A percentile compares a stretch with the other conserved stretches of the same genome.
Conservation (phyloP, 2,797 vertebrate genomes). For the Cyprinella venusta region DNA sequence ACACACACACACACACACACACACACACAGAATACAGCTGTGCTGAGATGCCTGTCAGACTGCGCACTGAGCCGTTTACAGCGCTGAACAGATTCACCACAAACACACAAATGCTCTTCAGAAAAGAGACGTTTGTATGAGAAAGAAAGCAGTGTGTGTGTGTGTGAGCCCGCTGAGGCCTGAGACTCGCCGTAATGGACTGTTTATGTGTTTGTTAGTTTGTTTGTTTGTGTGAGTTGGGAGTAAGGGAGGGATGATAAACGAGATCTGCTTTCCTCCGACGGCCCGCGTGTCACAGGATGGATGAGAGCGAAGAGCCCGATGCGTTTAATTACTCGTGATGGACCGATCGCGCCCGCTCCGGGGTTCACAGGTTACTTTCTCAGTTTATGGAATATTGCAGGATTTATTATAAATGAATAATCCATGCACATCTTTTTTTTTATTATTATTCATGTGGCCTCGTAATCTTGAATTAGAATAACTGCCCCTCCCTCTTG, state of each 20-base stretch:
- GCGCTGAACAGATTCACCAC: slow-evolving; percentile 28
- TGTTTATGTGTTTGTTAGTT: slow-evolving; percentile 44
- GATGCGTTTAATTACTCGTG: slow-evolving; percentile 42
- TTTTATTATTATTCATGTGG: neutral
- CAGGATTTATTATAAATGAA: neutral
- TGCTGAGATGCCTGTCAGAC: slow-evolving; percentile 24
- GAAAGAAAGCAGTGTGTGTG: neutral
- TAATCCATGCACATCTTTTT: neutral
- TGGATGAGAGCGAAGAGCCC: slow-evolving; percentile 34
- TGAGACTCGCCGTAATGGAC: slow-evolving; percentile 30
- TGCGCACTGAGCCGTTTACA: slow-evolving; percentile 24
- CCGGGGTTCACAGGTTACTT: slow-evolving; percentile 6
- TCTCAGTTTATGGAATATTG: neutral
- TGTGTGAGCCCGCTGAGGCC: slow-evolving; percentile 9
- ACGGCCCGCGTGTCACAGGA: slow-evolving; percentile 42
- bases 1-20: neutral
- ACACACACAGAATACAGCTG: slow-evolving; percentile 5
- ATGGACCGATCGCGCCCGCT: slow-evolving; percentile 36
- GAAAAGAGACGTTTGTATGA: slow-evolving; percentile 26
- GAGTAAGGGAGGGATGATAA: slow-evolving; percentile 39
- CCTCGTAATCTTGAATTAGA: neutral
- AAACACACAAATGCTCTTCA: slow-evolving; percentile 20
- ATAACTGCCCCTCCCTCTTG: neutral
- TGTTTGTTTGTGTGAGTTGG: slow-evolving; percentile 38
- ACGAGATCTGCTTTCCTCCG: slow-evolving; percentile 39